A percentile compares a stretch with the other conserved stretches of the same genome.
phyloP scores from a whole-genome alignment of 2,888 invertebrate species.

The Apamea monoglypha region DNA sequence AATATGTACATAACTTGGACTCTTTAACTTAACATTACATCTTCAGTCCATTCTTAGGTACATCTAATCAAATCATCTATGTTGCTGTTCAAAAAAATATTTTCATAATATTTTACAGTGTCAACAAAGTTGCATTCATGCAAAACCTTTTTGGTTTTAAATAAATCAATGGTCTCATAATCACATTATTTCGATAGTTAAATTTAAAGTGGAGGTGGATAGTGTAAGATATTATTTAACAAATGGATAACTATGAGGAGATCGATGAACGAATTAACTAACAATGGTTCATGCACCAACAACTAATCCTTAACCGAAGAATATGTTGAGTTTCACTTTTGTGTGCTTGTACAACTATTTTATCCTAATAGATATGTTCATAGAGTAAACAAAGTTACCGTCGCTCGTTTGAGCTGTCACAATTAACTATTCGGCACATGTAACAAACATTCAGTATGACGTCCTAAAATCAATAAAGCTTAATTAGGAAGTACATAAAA shows the following conservation, averaged over 20 bases:
- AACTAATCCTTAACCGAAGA: constrained; percentile 63
- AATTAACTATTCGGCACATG: constrained; percentile 59
- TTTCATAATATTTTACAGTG: constrained; percentile 74
- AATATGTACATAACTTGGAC: constrained; percentile 76
- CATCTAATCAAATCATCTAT: constrained; percentile 70
- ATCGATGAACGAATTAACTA: constrained; percentile 66
- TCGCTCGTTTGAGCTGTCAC: constrained; percentile 50
- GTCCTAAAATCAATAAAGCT: constrained; percentile 77
- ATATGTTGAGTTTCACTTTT: constrained; percentile 61
- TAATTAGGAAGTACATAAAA: constrained; percentile 82
- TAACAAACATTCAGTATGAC: constrained; percentile 63
- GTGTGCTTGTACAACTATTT: constrained; percentile 62
- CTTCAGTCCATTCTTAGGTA: constrained; percentile 81
- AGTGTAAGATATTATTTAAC: constrained; percentile 64
- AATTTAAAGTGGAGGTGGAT: constrained; percentile 70
- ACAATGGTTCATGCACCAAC: constrained; percentile 64
- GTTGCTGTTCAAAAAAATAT: constrained; percentile 66
- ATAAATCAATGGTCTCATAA: constrained; percentile 88
- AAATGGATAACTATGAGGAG: constrained; percentile 68
- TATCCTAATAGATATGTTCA: constrained; percentile 68
- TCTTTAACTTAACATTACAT: constrained; percentile 76
- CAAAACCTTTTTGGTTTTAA: constrained; percentile 82
- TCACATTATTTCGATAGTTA: constrained; percentile 81
- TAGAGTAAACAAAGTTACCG: constrained; percentile 50
- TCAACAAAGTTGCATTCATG: constrained; percentile 80